Evolutionary conservation across 2,113 vertebrate genomes (phyloP).

Genomic region (Dicentrarchus labrax): DNA sequence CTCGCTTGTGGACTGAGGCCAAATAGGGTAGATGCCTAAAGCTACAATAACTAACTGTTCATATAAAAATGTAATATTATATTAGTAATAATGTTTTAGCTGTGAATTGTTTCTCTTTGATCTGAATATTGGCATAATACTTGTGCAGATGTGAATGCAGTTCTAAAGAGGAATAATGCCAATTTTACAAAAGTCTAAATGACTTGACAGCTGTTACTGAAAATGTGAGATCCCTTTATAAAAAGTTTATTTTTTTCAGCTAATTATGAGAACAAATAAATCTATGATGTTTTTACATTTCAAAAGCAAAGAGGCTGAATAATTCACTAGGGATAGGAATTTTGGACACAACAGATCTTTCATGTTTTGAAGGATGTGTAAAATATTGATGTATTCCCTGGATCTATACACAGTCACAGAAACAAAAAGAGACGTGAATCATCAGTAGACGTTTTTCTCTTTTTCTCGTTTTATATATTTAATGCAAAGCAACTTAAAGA

Average conservation of each 20-base stretch:
- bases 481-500: constrained; percentile 41
- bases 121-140: constrained; percentile 22
- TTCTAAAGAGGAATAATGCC: constrained; percentile 24
- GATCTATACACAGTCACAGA: constrained; percentile 45
- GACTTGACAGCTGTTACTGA: constrained; percentile 43
- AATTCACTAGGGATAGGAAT: constrained; percentile 41
- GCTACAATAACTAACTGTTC: constrained; percentile 4
- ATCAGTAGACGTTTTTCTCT: constrained; percentile 32
- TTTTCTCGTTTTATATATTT: constrained; percentile 33
- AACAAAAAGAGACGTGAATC: constrained; percentile 42
- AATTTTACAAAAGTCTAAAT: constrained; percentile 20
- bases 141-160: constrained; percentile 1
- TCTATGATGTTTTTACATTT: constrained; percentile 43
- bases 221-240: constrained; percentile 21
- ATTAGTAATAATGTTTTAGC: neutral
- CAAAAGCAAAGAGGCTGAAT: constrained; percentile 46
- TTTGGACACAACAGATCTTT: constrained; percentile 55
- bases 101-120: constrained; percentile 25
- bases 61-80: neutral
- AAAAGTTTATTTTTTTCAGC: constrained; percentile 14
- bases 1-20: neutral
- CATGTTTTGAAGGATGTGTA: constrained; percentile 49
- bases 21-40: neutral
- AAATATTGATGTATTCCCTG: constrained; percentile 58
- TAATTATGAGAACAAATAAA: constrained; percentile 64